Evolutionary conservation across 2,888 invertebrate species (phyloP), one percentile per base, ranked within the genome.

Genomic region (Drosophila prostipennis): DNA sequence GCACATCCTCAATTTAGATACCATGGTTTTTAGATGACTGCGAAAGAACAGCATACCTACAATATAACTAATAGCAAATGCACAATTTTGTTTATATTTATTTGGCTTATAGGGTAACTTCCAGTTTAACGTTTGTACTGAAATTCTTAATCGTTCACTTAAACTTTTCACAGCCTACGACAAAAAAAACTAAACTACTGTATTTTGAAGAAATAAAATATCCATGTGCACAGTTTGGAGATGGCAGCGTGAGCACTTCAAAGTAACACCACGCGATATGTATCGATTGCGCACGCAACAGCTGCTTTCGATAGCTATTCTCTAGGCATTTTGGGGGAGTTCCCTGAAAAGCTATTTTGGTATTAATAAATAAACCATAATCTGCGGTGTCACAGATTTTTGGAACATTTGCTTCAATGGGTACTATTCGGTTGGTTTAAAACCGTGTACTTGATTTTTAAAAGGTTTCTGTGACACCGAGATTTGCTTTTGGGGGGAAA

Each of bases 91-190:
- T 54, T 37, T 29, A 58, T 16, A 40, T 52, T 13, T 69, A 42
- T 70, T 39, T 53, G 52, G 59, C 52, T 46, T 52, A 37, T 43
- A 37, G 29, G 37, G 52, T 42, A 53, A 34, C 14, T 39, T 72
- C 53, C 37, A 60, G 34, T 42, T 71, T 6, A 52, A 29, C 45
- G 34, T 42, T 45, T 26, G 26, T 55, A 61, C 36, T 65, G 69
- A 36, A 70, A 48, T 63, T 63, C 48, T 11, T 11, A 56, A n/a
- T 14, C 19, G n/a, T 69, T 71, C 39, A 58, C 59, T 69, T 42
- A 69, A 69, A 69, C 51, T 70, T 48, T 52, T 69, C 71, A 71
- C 69, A 59, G 69, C 51, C 71, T 48, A 69, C 71, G 58, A 64
- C 57, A 64, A 64, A 34, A 34, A 51, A 37, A 52, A 58, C 51